Evolutionary conservation across 2,797 vertebrate species (phyloP).

Genomic region (Pangasius djambal): DNA sequence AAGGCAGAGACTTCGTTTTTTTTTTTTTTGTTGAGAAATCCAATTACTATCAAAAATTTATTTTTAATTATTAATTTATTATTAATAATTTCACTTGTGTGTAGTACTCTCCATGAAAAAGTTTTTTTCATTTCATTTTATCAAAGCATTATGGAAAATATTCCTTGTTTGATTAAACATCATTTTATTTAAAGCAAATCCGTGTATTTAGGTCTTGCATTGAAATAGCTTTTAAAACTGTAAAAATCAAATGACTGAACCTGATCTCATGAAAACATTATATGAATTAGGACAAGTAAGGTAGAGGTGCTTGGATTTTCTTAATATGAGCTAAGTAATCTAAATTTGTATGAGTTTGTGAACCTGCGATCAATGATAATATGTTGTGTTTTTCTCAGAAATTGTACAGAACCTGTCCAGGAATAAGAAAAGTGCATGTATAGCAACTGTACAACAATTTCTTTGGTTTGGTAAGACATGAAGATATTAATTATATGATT

Average conservation of each 20-base stretch:
- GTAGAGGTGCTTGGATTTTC: background rate
- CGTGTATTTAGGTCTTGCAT: background rate
- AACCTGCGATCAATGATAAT: background rate
- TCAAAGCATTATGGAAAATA: background rate
- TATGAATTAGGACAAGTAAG: background rate
- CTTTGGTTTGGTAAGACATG: background rate
- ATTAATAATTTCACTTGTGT: slow-evolving; percentile 51
- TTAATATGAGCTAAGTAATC: background rate
- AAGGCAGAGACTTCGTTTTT: slow-evolving; percentile 54
- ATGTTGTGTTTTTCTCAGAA: background rate
- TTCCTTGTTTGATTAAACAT: background rate
- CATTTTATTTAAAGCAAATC: background rate
- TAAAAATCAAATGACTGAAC: background rate
- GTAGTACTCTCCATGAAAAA: slow-evolving; percentile 40
- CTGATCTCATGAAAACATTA: background rate
- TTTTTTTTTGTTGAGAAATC: slow-evolving; percentile 55
- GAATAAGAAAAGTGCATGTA: background rate
- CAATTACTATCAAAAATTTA: slow-evolving; percentile 63
- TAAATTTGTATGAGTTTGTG: background rate
- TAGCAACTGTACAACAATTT: background rate
- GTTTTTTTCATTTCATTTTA: background rate
- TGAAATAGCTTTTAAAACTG: background rate
- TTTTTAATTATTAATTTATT: slow-evolving; percentile 60
- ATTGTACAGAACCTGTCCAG: background rate
- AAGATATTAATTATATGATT: background rate